phyloP scores from a whole-genome alignment of 2,797 vertebrate species.

The Pipistrellus nathusii region DNA sequence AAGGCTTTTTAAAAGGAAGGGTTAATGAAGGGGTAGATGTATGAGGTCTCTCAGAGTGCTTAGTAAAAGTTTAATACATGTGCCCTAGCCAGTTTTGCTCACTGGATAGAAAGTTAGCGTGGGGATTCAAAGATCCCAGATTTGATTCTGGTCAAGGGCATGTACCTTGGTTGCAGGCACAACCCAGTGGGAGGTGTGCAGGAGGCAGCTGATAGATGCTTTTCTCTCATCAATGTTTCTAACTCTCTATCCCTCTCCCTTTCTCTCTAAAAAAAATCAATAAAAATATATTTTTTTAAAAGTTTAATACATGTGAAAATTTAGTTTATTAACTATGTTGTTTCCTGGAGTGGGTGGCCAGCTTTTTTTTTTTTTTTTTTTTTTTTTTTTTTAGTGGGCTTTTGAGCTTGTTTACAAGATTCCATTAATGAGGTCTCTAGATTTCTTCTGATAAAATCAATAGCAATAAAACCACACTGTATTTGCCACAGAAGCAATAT shows the following conservation, averaged over 20 bases:
- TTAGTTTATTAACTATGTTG: slow-evolving; percentile 14
- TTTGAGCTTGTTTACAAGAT: slow-evolving; percentile 1
- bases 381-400: neutral
- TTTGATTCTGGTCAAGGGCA: too few relatives aligned
- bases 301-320: neutral
- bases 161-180: too few relatives aligned
- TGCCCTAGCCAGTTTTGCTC: neutral
- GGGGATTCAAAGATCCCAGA: too few relatives aligned
- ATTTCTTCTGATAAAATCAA: slow-evolving; percentile 59
- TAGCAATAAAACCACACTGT: slow-evolving; percentile 1
- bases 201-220: too few relatives aligned
- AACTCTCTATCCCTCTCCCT: too few relatives aligned
- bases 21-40: neutral
- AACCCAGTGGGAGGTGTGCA: too few relatives aligned
- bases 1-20: neutral
- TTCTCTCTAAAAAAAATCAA: too few relatives aligned
- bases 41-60: neutral
- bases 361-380: too few relatives aligned
- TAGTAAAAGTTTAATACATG: neutral
- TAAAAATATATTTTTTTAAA: neutral
- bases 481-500: slow-evolving; percentile 44
- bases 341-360: neutral
- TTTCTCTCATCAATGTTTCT: too few relatives aligned
- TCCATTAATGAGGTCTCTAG: neutral
- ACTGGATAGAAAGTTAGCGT: too few relatives aligned